A percentile compares a stretch with the other conserved stretches of the same genome.
Conservation (phyloP, 2,888 invertebrate species). For the Cantharis nigra region DNA sequence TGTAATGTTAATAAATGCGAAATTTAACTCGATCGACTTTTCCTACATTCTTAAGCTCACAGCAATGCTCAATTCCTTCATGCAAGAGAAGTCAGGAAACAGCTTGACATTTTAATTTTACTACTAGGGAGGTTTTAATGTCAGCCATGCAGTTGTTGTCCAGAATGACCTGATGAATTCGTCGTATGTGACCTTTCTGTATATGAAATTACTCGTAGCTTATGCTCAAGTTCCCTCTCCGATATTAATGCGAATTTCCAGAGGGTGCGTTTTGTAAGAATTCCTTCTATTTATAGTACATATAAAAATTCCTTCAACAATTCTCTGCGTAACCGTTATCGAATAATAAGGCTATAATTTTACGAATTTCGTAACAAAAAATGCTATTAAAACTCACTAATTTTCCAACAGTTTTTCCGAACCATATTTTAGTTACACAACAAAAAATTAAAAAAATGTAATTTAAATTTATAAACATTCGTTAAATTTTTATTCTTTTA, state of each 20-base stretch:
- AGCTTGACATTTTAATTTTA: constrained; percentile 41
- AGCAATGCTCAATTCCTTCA: neutral
- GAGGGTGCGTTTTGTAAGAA: constrained; percentile 11
- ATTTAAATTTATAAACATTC: neutral
- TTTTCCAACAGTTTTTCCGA: neutral
- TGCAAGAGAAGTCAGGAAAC: constrained; percentile 18
- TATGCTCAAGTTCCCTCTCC: neutral
- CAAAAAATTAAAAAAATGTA: neutral
- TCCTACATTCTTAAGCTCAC: neutral
- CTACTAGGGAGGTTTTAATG: constrained; percentile 36
- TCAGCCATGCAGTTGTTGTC: constrained; percentile 28
- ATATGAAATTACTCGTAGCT: constrained; percentile 9
- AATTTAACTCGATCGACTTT: constrained; percentile 26
- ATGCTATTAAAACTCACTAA: neutral
- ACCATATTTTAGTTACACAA: neutral
- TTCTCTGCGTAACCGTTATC: neutral
- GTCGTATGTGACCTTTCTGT: constrained; percentile 21
- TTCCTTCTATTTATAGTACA: constrained; percentile 8
- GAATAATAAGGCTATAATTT: neutral
- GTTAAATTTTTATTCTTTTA: neutral
- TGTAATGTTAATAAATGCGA: constrained; percentile 5
- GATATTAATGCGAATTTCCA: constrained; percentile 19
- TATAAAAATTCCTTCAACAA: constrained; percentile 16
- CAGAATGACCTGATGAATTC: constrained; percentile 10
- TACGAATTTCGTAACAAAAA: neutral